phyloP scores from a whole-genome alignment of 1,140 invertebrate genomes.

The Trypoxylus dichotomus region DNA sequence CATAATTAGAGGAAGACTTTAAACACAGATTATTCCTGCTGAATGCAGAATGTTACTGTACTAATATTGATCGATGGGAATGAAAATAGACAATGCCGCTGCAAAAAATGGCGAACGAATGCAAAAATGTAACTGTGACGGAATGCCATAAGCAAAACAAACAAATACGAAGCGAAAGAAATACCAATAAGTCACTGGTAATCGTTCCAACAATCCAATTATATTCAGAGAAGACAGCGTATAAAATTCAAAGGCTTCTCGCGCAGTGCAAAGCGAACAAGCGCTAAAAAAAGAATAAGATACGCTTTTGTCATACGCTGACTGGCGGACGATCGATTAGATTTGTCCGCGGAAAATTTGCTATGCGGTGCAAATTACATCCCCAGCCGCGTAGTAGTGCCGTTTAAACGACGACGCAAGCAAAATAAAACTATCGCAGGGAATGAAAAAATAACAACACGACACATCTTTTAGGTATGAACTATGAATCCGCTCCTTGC shows the following conservation, averaged over 20 bases:
- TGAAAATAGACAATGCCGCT: no score
- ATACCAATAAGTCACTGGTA: background rate
- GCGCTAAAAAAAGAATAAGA: background rate
- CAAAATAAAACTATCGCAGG: background rate
- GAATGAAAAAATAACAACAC: background rate
- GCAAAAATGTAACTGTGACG: background rate
- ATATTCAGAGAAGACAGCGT: background rate
- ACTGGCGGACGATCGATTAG: background rate
- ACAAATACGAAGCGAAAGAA: background rate
- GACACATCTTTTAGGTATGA: no score
- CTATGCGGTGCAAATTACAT: background rate
- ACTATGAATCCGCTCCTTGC: no score
- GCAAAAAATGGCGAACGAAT: no score
- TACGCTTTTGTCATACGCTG: constrained; percentile 2
- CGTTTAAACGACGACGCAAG: background rate
- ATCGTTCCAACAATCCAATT: constrained; percentile 1
- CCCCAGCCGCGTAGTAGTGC: background rate
- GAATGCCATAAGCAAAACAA: background rate
- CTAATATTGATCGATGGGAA: no score
- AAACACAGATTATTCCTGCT: no score
- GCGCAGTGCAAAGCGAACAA: background rate
- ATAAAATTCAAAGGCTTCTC: constrained; percentile 11
- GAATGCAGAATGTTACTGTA: no score
- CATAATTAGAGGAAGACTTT: no score
- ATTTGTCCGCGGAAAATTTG: background rate